These are phyloP conservation scores for Ictalurus furcatus DNA, from an alignment of 2,113 vertebrate species.

Conservation along the genomic window DNA sequence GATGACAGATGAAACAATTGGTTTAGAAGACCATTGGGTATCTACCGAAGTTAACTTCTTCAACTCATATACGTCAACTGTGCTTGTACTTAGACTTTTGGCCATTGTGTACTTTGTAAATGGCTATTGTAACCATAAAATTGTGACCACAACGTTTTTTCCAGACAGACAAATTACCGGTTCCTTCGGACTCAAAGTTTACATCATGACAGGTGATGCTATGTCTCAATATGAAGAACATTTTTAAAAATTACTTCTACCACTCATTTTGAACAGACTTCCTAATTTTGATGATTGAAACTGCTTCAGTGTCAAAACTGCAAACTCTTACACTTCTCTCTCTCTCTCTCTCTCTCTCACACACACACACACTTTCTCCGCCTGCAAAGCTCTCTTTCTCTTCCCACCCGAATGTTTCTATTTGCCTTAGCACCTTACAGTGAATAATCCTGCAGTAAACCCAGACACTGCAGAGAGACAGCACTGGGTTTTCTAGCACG, in stretches of 20 bases:
- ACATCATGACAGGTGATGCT: constrained; percentile 47
- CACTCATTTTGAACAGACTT: constrained; percentile 8
- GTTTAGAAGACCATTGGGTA: constrained; percentile 23
- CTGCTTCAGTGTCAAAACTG: constrained; percentile 24
- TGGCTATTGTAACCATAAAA: constrained; percentile 46
- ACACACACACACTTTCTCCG: constrained; percentile 23
- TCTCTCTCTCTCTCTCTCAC: not conserved
- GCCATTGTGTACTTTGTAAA: constrained; percentile 28
- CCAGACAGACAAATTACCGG: constrained; percentile 61
- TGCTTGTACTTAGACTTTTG: constrained; percentile 36
- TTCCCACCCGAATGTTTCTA: constrained; percentile 46
- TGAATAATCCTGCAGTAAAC: constrained; percentile 62
- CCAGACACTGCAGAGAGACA: constrained; percentile 56
- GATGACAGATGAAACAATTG: constrained; percentile 38
- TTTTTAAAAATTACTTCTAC: constrained; percentile 23
- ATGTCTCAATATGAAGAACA: constrained; percentile 38
- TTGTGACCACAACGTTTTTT: constrained; percentile 51
- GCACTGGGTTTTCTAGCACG: constrained; percentile 39
- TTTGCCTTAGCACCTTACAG: constrained; percentile 62
- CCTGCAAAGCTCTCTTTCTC: constrained; percentile 28
- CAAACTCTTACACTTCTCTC: constrained; percentile 8
- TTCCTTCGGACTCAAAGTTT: constrained; percentile 41
- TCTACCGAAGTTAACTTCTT: constrained; percentile 19
- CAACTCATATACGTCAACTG: constrained; percentile 31
- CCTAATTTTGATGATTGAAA: constrained; percentile 35